Evolutionary conservation across 2,113 vertebrate genomes (phyloP).

Genomic region (Piaya cayana): DNA sequence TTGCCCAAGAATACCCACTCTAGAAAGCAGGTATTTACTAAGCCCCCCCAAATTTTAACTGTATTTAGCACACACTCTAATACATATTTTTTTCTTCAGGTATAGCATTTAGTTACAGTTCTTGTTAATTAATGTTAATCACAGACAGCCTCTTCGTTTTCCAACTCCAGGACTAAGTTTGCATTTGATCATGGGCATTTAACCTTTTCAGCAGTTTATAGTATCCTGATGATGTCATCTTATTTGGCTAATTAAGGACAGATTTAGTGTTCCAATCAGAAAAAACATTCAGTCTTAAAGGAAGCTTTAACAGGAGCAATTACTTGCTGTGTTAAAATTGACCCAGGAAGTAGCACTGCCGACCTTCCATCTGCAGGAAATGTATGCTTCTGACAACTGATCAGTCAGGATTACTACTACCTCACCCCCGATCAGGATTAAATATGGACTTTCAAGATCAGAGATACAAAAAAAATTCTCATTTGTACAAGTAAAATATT

Average conservation of each 20-base stretch:
- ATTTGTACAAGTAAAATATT: neutral
- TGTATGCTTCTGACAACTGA: slow-evolving; percentile 35
- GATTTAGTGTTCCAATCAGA: slow-evolving; percentile 48
- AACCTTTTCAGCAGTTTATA: neutral
- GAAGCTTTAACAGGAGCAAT: slow-evolving; percentile 29
- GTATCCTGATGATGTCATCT: slow-evolving; percentile 12
- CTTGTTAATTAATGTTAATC: neutral
- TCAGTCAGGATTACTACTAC: slow-evolving; percentile 25
- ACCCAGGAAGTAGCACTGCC: neutral
- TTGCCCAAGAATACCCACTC: neutral
- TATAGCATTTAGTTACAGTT: neutral
- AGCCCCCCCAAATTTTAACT: neutral
- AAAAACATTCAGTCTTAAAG: neutral
- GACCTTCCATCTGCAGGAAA: slow-evolving; percentile 48
- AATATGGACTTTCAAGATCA: slow-evolving; percentile 19
- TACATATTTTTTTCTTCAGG: neutral
- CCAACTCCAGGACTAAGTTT: neutral
- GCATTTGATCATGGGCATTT: neutral
- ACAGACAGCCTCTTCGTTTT: slow-evolving; percentile 10
- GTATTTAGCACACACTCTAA: neutral
- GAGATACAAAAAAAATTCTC: slow-evolving; percentile 17
- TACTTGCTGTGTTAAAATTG: neutral
- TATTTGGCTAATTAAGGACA: slow-evolving; percentile 38
- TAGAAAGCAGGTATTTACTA: neutral
- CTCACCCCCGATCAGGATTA: slow-evolving; percentile 1